Base-by-base conservation (phyloP, 2,888 invertebrate species). In the Glaucopsyche alexis region DNA sequence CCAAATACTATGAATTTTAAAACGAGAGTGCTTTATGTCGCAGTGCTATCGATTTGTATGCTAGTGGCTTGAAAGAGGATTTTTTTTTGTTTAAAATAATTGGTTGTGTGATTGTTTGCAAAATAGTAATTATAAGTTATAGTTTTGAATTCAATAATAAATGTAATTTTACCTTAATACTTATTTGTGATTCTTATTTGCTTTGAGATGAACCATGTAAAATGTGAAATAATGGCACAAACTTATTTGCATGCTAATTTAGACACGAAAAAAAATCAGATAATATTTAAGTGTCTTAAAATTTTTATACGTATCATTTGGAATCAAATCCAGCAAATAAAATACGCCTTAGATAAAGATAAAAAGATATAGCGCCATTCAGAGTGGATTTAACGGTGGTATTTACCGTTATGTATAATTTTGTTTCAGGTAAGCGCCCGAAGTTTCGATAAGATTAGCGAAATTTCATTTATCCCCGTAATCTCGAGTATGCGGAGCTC, bases 401-500 rank as follows among this genome's bases (percentile, higher is more conserved):
- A 60, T 60, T 60, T 60, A 60, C 29, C 29, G 13, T 29, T 29
- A 60, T 60, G 60, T 38, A 60, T 60, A 29, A 47, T 47, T 69
- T 29, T 47, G 69, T 69, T 69, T 29, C 69, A 69, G 69, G 69
- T 69, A 69, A 69, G 47, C 49, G 47, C 47, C 47, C 16, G 14
- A 49, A 69, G 69, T 69, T 69, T 14, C 7, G 69, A 47, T 69
- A 69, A 69, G 69, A 69, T 69, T 49, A 69, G 47, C 47, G 29
- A 49, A 69, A 47, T 69, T 69, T 47, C 69, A 69, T 69, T 69
- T 47, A 69, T 49, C 29, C 29, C 14, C 19, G 19, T 47, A 66
- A 66, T 66, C 66, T 66, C 42, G 16, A 16, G 66, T 66, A 66
- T 66, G 66, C 66, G 66, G 19, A 42, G 40, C 40, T 40, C 66